Evolutionary conservation across 1,140 invertebrate species (phyloP), one percentile per base, ranked within the genome.

Genomic region (Heterodera schachtii): DNA sequence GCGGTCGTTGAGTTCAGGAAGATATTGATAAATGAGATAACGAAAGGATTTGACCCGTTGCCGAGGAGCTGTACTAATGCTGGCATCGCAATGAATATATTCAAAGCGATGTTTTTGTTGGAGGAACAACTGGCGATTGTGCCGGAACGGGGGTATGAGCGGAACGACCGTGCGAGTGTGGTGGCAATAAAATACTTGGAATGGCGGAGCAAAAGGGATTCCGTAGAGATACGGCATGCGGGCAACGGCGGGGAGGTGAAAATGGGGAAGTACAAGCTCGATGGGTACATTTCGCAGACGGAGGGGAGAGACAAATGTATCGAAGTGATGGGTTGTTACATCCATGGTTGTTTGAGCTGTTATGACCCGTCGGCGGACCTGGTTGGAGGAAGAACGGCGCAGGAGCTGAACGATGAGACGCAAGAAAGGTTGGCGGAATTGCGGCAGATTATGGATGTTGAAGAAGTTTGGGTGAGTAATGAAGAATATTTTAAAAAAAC

Each of bases 111-210:
- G 31, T 66, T 44, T n/a, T 43, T 75, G n/a, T 11, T 19, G 21
- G 49, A 43, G 41, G 31, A 75, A 3, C 43, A 75, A 19, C 21
- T 75, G 7, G 11, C 49, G 8, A 47, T 75, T 41, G 74, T 75
- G 31, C 74, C 74, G 47, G 74, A 75, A 31, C 8, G 74, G 47
- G 74, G 74, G 11, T 75, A 75, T 52, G 74, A 75, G 13, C 8
- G 47, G 6, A 3, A 4, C 16, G 74, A 75, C 19, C n/a, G 60
- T 0, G 49, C 49, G 4, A 75, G 74, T 21, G 31, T 52, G 11
- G 16, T 47, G 19, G 74, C 74, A 67, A 57, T 75, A 11, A 75
- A 75, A 75, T 75, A 57, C 60, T 31, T 75, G 49, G 60, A 75
- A 16, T 75, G 74, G 74, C n/a, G 60, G 49, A 43, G 41, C 41